phyloP scores from a whole-genome alignment of 2,113 vertebrate species.

The Taurulus bubalis region DNA sequence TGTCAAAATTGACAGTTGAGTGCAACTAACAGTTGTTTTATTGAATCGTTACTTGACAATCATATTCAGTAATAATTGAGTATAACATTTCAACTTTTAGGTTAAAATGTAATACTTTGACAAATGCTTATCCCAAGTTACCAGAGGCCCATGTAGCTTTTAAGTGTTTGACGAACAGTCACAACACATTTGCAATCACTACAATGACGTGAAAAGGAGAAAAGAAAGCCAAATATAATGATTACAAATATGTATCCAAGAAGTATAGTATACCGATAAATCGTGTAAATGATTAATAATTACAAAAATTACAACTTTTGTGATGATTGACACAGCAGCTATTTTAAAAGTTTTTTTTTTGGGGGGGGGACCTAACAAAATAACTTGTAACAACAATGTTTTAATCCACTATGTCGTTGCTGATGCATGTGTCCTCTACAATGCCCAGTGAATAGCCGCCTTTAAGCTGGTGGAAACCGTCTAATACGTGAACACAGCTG shows the following conservation, averaged over 20 bases:
- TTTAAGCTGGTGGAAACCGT: slow-evolving; percentile 8
- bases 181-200: background rate
- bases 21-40: background rate
- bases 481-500: slow-evolving; percentile 31
- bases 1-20: background rate
- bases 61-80: background rate
- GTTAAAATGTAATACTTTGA: background rate
- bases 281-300: background rate
- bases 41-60: background rate
- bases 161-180: too few species aligned
- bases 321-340: background rate
- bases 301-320: background rate
- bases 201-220: background rate
- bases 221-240: background rate
- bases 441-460: too few species aligned
- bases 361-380: background rate
- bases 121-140: background rate
- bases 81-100: background rate
- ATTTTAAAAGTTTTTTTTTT: too few species aligned
- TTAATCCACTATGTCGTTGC: background rate
- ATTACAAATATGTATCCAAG: background rate
- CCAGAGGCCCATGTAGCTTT: background rate
- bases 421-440: background rate
- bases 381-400: background rate
- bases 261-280: background rate